Conservation (phyloP, 2,888 invertebrate genomes). For the Sycophila texana region DNA sequence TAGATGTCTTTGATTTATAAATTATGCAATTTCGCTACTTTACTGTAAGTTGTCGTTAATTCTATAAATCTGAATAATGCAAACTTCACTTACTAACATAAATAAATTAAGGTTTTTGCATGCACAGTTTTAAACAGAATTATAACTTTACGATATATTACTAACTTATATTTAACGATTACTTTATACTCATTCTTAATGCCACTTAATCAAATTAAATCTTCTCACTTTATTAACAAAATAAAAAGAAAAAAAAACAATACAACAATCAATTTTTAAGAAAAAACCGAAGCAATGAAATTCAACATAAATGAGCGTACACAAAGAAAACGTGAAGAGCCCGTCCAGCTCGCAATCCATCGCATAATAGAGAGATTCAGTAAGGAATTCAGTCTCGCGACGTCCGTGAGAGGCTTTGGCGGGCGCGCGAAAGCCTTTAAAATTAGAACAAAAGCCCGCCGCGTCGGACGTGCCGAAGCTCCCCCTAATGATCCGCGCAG, state of each 20-base stretch:
- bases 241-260: not conserved
- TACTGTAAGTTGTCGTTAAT: too few species aligned
- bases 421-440: conserved; percentile 41
- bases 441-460: conserved; percentile 53
- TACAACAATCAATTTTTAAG: not conserved
- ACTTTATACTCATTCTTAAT: too few species aligned
- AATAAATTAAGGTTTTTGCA: too few species aligned
- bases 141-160: not conserved
- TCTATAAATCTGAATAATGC: too few species aligned
- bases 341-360: not conserved
- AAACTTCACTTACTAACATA: too few species aligned
- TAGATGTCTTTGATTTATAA: too few species aligned
- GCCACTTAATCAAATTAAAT: not conserved
- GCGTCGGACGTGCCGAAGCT: conserved; percentile 26
- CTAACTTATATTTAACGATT: too few species aligned
- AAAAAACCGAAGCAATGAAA: not conserved
- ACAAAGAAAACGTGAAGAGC: not conserved
- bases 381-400: too few species aligned
- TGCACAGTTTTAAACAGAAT: not conserved
- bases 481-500: conserved; percentile 43
- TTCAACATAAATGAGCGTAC: not conserved
- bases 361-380: too few species aligned
- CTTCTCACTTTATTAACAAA: too few species aligned
- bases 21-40: too few species aligned
- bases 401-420: conserved; percentile 26